A percentile compares a stretch with the other conserved stretches of the same genome.
These are phyloP conservation scores for Luperina nickerlii DNA, from an alignment of 2,888 invertebrate species.

Conservation along the genomic window DNA sequence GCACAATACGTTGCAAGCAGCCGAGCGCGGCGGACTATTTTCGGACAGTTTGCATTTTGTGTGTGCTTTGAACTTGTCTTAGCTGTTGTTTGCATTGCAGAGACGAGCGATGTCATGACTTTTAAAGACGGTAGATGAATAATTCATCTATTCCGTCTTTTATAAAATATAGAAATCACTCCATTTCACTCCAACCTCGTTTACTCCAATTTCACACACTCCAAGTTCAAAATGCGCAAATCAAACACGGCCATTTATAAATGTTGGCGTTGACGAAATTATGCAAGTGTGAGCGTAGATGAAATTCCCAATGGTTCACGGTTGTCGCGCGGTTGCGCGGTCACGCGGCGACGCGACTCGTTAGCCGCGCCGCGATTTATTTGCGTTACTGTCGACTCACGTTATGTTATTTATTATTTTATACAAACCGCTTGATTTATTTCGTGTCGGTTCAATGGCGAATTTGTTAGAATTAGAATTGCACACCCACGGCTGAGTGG, in stretches of 20 bases:
- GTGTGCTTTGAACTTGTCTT: too few species aligned
- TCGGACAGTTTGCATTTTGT: too few species aligned
- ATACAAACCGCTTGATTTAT: slow-evolving; percentile 66
- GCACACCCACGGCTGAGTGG: slow-evolving; percentile 58
- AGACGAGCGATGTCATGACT: background rate
- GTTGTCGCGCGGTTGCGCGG: slow-evolving; percentile 62
- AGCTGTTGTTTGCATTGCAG: too few species aligned
- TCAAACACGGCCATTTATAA: slow-evolving; percentile 22
- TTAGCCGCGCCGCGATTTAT: slow-evolving; percentile 77
- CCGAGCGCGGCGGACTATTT: too few species aligned
- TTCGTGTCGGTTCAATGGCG: slow-evolving; percentile 59
- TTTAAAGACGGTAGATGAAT: background rate
- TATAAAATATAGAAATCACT: background rate
- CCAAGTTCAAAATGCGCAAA: slow-evolving; percentile 33
- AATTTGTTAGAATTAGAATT: slow-evolving; percentile 65
- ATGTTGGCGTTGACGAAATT: slow-evolving; percentile 39
- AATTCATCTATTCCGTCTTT: too few species aligned
- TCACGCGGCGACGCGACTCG: slow-evolving; percentile 66
- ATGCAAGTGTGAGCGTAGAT: slow-evolving; percentile 61
- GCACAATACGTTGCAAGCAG: too few species aligned
- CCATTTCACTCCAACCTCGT: slow-evolving; percentile 1
- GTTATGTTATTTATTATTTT: slow-evolving; percentile 77
- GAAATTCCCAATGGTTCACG: slow-evolving; percentile 71
- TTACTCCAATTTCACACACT: slow-evolving; percentile 26
- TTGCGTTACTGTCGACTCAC: slow-evolving; percentile 73